These are phyloP conservation scores for Chironomus striatipennis DNA, from an alignment of 1,140 invertebrate genomes.

Conservation along the genomic window DNA sequence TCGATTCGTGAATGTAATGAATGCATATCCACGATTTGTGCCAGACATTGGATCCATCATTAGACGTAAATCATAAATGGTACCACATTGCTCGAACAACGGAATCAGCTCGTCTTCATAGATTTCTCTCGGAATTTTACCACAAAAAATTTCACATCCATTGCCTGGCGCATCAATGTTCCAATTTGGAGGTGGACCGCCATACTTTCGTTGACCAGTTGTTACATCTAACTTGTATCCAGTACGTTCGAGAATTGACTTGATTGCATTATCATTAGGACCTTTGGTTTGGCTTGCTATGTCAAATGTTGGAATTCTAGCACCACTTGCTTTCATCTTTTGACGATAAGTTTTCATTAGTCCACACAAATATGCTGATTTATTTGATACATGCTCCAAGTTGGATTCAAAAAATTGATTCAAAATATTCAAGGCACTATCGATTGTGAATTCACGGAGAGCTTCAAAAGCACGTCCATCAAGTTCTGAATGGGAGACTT, in stretches of 20 bases:
- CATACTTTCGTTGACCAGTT: constrained; percentile 97
- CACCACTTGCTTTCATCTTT: constrained; percentile 74
- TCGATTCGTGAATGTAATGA: constrained; percentile 93
- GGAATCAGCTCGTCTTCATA: constrained; percentile 98
- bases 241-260: constrained; percentile 83
- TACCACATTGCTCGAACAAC: constrained; percentile 94
- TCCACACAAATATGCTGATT: constrained; percentile 94
- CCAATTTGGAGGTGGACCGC: constrained; percentile 91
- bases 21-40: constrained; percentile 95
- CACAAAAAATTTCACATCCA: constrained; percentile 97
- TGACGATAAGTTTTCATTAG: constrained; percentile 97
- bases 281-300: constrained; percentile 63
- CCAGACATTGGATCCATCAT: constrained; percentile 99
- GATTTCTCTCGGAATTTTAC: constrained; percentile 98
- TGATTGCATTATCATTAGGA: constrained; percentile 93
- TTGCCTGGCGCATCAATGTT: constrained; percentile 80
- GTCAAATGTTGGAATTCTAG: constrained; percentile 52
- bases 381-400: constrained; percentile 96
- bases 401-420: constrained; percentile 94
- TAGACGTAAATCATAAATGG: constrained; percentile 94
- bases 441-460: constrained; percentile 92
- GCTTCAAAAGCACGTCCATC: constrained; percentile 94
- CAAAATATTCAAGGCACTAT: constrained; percentile 86
- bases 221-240: constrained; percentile 97
- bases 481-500: constrained; percentile 86